A percentile compares a stretch with the other conserved stretches of the same genome.
These are phyloP conservation scores for Cirrhinus mrigala DNA, from an alignment of 2,797 vertebrate species.

Conservation along the genomic window DNA sequence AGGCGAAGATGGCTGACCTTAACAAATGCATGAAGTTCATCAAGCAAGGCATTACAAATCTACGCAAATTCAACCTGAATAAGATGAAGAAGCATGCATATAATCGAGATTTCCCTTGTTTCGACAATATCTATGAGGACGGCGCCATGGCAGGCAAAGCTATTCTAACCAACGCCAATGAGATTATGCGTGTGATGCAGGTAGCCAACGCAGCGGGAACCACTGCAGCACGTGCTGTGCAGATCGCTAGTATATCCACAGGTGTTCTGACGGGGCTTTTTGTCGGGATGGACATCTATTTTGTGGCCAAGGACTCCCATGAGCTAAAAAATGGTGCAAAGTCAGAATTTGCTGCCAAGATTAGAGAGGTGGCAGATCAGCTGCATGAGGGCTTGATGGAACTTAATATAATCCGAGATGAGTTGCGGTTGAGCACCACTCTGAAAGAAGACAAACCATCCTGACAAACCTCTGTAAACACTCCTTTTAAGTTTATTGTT, in stretches of 20 bases:
- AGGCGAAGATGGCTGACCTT: slow-evolving; percentile 79
- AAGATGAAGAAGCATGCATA: slow-evolving; percentile 76
- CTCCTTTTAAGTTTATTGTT: not conserved
- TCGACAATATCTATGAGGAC: slow-evolving; percentile 77
- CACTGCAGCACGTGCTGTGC: slow-evolving; percentile 79
- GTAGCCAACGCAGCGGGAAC: slow-evolving; percentile 79
- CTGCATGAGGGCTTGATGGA: slow-evolving; percentile 79
- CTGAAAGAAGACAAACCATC: slow-evolving; percentile 34
- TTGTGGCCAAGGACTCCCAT: slow-evolving; percentile 81
- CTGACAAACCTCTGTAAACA: slow-evolving; percentile 18
- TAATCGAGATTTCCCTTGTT: slow-evolving; percentile 74
- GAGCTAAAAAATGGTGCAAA: slow-evolving; percentile 83
- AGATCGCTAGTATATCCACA: slow-evolving; percentile 80
- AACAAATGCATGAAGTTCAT: slow-evolving; percentile 81
- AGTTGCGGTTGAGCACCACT: slow-evolving; percentile 70
- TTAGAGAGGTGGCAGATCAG: slow-evolving; percentile 75
- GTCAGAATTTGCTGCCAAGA: slow-evolving; percentile 80
- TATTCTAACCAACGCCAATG: slow-evolving; percentile 77
- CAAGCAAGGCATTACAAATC: slow-evolving; percentile 81
- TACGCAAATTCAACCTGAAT: slow-evolving; percentile 75
- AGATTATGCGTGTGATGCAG: slow-evolving; percentile 83
- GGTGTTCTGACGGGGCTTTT: slow-evolving; percentile 79
- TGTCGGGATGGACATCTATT: slow-evolving; percentile 83
- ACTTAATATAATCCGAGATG: slow-evolving; percentile 76
- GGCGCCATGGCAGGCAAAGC: slow-evolving; percentile 82